Conservation (phyloP, 1,140 invertebrate species). For the Listronotus oregonensis region DNA sequence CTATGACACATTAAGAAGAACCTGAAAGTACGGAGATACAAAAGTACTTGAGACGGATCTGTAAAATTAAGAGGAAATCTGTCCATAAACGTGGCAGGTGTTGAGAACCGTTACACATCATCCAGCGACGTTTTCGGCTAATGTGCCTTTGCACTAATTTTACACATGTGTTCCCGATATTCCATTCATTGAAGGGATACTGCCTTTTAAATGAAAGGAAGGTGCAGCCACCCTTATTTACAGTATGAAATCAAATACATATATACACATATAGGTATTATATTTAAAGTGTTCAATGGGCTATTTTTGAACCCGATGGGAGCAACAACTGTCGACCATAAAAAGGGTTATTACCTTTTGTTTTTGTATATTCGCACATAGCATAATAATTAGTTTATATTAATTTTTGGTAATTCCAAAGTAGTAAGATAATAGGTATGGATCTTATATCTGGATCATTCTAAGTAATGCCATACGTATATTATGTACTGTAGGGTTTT, state of each 20-base stretch:
- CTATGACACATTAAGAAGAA: too few species aligned
- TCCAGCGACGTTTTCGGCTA: slow-evolving; percentile 28
- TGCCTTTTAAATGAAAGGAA: slow-evolving; percentile 26
- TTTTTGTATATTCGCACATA: too few species aligned
- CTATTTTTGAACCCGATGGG: background rate
- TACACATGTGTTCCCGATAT: slow-evolving; percentile 32
- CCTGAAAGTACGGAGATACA: too few species aligned
- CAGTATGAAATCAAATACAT: slow-evolving; percentile 1
- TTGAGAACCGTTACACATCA: slow-evolving; percentile 31
- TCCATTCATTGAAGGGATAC: slow-evolving; percentile 9
- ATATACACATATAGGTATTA: background rate
- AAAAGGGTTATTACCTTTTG: too few species aligned
- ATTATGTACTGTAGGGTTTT: too few species aligned
- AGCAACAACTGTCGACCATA: too few species aligned
- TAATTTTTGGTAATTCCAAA: too few species aligned
- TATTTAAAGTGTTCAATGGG: background rate
- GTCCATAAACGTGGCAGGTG: slow-evolving; percentile 22
- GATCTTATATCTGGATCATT: too few species aligned
- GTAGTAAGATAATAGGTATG: too few species aligned
- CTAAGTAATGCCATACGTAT: too few species aligned
- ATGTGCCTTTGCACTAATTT: slow-evolving; percentile 26
- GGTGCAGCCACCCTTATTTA: slow-evolving; percentile 30
- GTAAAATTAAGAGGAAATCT: slow-evolving; percentile 24
- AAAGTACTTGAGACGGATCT: slow-evolving; percentile 6
- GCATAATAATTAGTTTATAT: too few species aligned